Evolutionary conservation across 2,888 invertebrate species (phyloP).

Genomic region (Abscondita cerata): DNA sequence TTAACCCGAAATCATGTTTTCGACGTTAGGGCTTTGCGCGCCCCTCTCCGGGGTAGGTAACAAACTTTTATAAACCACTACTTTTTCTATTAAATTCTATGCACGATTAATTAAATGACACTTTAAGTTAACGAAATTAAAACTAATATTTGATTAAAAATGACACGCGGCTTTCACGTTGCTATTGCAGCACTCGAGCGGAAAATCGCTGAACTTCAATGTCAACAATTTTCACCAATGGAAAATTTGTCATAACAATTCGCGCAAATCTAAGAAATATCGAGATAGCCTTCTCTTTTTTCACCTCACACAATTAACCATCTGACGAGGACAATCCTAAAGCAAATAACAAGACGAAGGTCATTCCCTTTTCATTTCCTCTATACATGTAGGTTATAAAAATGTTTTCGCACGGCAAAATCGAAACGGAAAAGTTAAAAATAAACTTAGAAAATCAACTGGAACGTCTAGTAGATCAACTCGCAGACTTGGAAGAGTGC

Average conservation of each 20-base stretch:
- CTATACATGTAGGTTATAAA: background rate
- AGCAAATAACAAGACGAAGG: background rate
- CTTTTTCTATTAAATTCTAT: constrained; percentile 39
- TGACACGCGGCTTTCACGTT: constrained; percentile 63
- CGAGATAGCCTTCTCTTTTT: background rate
- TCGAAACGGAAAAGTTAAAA: constrained; percentile 68
- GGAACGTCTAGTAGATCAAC: constrained; percentile 71
- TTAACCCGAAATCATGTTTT: constrained; percentile 59
- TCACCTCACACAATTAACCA: no score
- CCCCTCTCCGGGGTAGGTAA: constrained; percentile 34
- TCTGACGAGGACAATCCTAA: no score
- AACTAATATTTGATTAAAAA: constrained; percentile 56
- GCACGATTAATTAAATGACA: constrained; percentile 53
- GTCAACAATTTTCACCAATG: constrained; percentile 34
- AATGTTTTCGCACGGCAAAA: constrained; percentile 64
- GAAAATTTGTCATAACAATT: constrained; percentile 3
- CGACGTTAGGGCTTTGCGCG: constrained; percentile 37
- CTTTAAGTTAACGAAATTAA: constrained; percentile 54
- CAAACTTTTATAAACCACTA: constrained; percentile 39
- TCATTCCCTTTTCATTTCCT: constrained; percentile 2
- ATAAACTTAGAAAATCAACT: constrained; percentile 72
- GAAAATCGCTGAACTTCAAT: constrained; percentile 29
- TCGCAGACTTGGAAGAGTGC: constrained; percentile 74
- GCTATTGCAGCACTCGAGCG: constrained; percentile 46
- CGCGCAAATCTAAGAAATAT: background rate